Evolutionary conservation across 2,113 vertebrate species (phyloP).

Genomic region (Campylorhamphus procurvoides): DNA sequence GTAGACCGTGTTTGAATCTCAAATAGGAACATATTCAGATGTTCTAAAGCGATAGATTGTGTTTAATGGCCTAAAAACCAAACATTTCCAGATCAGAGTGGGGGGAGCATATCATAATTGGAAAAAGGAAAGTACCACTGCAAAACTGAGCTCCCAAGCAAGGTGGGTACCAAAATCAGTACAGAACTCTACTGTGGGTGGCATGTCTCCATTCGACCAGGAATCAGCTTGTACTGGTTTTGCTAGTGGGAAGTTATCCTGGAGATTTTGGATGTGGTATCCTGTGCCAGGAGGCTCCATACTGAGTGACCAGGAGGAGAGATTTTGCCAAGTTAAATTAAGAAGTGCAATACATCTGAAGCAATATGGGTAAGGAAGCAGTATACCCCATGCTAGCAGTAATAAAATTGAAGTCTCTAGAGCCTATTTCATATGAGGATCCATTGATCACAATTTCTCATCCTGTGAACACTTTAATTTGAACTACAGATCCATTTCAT

Average conservation of each 20-base stretch:
- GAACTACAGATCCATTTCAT: neutral
- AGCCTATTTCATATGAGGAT: neutral
- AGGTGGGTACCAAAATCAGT: neutral
- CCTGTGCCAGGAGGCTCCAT: neutral
- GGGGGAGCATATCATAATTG: neutral
- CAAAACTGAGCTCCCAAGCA: neutral
- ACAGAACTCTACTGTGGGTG: neutral
- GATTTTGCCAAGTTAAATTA: neutral
- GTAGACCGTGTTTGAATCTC: neutral
- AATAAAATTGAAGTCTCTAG: neutral
- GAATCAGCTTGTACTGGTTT: neutral
- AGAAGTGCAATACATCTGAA: neutral
- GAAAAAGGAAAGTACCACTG: neutral
- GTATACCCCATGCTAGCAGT: neutral
- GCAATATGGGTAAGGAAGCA: neutral
- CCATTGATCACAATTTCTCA: neutral
- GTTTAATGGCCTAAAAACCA: neutral
- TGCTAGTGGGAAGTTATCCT: neutral
- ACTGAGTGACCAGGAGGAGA: neutral
- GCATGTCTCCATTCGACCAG: neutral
- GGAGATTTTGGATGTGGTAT: neutral
- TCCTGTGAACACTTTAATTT: neutral
- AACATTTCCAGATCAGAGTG: neutral
- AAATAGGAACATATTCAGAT: neutral
- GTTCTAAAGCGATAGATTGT: neutral